These are phyloP conservation scores for Palythoa caribaeorum DNA, from an alignment of 92 coral and sea anemone species.

Conservation along the genomic window DNA sequence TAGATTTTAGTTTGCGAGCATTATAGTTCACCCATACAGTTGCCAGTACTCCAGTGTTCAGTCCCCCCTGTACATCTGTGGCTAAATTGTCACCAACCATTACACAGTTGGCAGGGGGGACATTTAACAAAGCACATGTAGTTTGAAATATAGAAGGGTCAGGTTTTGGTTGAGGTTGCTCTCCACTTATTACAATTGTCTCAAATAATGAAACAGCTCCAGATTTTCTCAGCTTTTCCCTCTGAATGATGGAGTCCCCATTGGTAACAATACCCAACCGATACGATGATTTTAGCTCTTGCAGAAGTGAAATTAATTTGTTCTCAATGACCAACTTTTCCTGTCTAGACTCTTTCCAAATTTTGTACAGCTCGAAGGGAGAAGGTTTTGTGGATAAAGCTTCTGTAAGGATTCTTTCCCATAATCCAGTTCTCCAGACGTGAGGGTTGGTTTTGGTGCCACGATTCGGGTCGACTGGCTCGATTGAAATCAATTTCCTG, in stretches of 20 bases:
- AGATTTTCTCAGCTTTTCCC: constrained; percentile 60
- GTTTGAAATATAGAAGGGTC: constrained; percentile 67
- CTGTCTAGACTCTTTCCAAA: constrained; percentile 67
- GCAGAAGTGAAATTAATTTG: constrained; percentile 48
- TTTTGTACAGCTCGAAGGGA: constrained; percentile 60
- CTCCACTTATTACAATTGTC: constrained; percentile 76
- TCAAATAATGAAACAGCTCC: constrained; percentile 59
- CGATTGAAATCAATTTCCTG: constrained; percentile 43
- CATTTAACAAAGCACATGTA: constrained; percentile 59
- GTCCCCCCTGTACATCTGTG: constrained; percentile 73
- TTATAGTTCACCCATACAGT: constrained; percentile 75
- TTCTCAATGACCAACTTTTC: constrained; percentile 61
- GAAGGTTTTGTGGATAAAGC: constrained; percentile 1
- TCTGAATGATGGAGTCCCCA: constrained; percentile 71
- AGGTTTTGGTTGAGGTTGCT: constrained; percentile 71
- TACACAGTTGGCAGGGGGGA: constrained; percentile 62
- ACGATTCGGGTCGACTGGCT: constrained; percentile 51
- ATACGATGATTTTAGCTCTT: constrained; percentile 51
- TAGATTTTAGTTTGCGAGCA: constrained; percentile 17
- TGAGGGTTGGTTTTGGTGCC: constrained; percentile 38
- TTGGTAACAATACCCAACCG: constrained; percentile 68
- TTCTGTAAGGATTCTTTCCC: constrained; percentile 60
- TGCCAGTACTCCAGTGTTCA: constrained; percentile 68
- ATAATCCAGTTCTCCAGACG: constrained; percentile 68
- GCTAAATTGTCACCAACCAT: constrained; percentile 67